phyloP scores from a whole-genome alignment of 2,113 vertebrate species.

The Halcyon senegalensis region DNA sequence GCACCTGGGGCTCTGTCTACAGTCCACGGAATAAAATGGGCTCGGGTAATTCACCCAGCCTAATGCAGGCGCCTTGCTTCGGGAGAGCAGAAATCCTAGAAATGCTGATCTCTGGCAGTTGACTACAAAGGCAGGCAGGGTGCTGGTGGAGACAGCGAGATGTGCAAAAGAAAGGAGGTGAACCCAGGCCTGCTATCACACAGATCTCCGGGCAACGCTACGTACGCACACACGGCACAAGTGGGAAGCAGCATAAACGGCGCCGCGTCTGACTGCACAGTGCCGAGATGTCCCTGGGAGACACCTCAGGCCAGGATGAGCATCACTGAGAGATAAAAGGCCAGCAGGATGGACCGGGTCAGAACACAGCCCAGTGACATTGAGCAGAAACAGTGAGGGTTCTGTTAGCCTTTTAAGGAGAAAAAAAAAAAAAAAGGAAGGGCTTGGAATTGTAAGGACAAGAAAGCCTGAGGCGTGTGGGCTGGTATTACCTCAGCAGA shows the following conservation, averaged over 20 bases:
- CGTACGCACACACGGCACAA: fast-evolving
- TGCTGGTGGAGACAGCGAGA: background rate
- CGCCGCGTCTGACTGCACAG: fast-evolving
- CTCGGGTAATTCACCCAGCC: background rate
- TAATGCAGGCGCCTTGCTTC: background rate
- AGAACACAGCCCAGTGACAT: background rate
- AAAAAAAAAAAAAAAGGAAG: background rate
- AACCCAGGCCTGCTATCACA: background rate
- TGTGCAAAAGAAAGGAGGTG: fast-evolving
- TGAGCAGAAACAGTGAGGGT: background rate
- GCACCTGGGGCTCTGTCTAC: slow-evolving; percentile 36
- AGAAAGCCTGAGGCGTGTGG: background rate
- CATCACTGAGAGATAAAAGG: background rate
- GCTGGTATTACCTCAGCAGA: background rate
- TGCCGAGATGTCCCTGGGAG: background rate
- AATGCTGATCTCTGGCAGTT: fast-evolving
- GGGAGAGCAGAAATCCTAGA: fast-evolving
- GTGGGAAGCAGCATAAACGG: background rate
- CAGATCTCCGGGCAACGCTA: background rate
- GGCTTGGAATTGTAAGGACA: background rate
- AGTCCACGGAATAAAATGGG: background rate
- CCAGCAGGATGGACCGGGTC: background rate
- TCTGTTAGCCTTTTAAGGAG: background rate
- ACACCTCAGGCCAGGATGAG: background rate
- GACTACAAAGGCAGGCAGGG: background rate